Evolutionary conservation across 92 coral and sea anemone genomes (phyloP), one percentile per base, ranked within the genome.

Genomic region (Meandrina meandrites): DNA sequence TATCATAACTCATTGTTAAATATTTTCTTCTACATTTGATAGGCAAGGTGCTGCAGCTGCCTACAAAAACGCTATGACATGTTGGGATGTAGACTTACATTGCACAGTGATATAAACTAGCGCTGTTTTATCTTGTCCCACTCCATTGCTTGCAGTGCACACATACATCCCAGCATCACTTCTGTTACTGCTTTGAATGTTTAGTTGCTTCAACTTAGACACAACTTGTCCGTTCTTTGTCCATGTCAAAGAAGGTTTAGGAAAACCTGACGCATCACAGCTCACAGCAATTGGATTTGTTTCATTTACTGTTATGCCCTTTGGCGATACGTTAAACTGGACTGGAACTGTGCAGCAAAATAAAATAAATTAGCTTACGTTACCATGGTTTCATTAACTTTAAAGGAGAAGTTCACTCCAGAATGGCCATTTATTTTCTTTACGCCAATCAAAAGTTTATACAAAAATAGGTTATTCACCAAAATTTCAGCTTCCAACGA

Each of bases 221-320:
- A n/a, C n/a, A n/a, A n/a, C 24, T 34, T 22, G 31, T 80, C n/a
- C 74, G 54, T 60, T 13, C 54, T 60, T 80, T 24, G 0, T 80
- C 84, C 84, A 80, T 28, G 22, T 24, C 3, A 80, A 21, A 37
- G 74, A 15, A 30, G 84, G 74, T 2, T 21, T 50, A 6, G 84
- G 84, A 68, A 56, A 34, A 40, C 84, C 84, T 31, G 50, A 58
- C 13, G 74, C 84, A 58, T 60, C 73, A 62, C 84, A 80, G 37
- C 11, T 58, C 72, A 80, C 14, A 36, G 31, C 32, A 37, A 80
- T 66, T 1, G 74, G 84, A 36, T 80, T 60, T 60, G 34, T 37
- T 60, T 80, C 84, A 60, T 37, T 62, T 4, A 81, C 84, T 62
- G 56, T 66, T 37, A n/a, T 22, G 57, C 40, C 64, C n/a, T 28